Percentiles rank a stretch among this genome's conserved stretches.
These are phyloP conservation scores for Pseudeuparius sepicola DNA, from an alignment of 2,888 invertebrate genomes.

Conservation along the genomic window DNA sequence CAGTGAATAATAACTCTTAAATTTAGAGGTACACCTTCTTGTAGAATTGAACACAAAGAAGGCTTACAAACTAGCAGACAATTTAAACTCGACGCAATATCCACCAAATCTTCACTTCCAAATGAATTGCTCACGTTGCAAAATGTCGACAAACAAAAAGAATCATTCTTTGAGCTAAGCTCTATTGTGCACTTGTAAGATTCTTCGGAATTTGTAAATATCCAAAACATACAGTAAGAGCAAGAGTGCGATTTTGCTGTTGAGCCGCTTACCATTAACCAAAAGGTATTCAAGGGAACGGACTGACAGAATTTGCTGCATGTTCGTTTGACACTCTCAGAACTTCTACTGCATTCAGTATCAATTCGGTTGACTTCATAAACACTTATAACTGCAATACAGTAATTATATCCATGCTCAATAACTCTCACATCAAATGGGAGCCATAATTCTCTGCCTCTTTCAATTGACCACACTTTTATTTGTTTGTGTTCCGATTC, in stretches of 20 bases:
- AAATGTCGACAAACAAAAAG: constrained; percentile 30
- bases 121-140: constrained; percentile 29
- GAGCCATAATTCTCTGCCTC: constrained; percentile 29
- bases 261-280: constrained; percentile 36
- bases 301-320: constrained; percentile 29
- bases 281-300: constrained; percentile 32
- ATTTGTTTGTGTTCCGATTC: constrained; percentile 34
- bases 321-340: constrained; percentile 28
- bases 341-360: constrained; percentile 24
- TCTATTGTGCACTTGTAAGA: constrained; percentile 33
- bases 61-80: constrained; percentile 32
- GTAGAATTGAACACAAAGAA: constrained; percentile 29
- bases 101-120: constrained; percentile 27
- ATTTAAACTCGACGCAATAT: constrained; percentile 28
- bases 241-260: constrained; percentile 22
- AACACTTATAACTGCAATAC: constrained; percentile 32
- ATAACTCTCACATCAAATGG: constrained; percentile 28
- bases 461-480: constrained; percentile 25
- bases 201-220: constrained; percentile 33
- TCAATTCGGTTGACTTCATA: constrained; percentile 30
- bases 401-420: constrained; percentile 28
- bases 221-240: constrained; percentile 32
- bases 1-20: constrained; percentile 33
- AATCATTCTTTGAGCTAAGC: constrained; percentile 31
- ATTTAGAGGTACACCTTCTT: constrained; percentile 31